Evolutionary conservation across 1,140 invertebrate species (phyloP), one percentile per base, ranked within the genome.

Genomic region (Pectinophora gossypiella): DNA sequence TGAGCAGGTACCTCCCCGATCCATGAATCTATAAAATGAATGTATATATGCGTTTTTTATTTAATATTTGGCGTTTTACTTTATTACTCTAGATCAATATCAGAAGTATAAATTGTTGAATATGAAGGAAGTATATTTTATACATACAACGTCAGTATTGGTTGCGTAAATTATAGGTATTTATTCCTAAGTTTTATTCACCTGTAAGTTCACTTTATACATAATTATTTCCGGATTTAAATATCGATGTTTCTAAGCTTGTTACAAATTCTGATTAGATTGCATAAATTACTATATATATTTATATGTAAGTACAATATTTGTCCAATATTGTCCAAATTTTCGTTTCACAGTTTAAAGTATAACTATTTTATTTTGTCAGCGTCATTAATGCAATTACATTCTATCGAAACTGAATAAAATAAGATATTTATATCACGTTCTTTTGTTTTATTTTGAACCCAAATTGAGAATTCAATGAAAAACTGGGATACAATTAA

Each of bases 381-480:
- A 73, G 62, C 62, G 60, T 78, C 64, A 80, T 75, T 75, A 73
- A 72, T 80, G 75, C 75, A 72, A 76, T 70, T 72, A 82, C 74
- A 85, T 81, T 80, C 66, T 78, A 75, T 82, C 70, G 67, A 78
- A 82, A 85, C 66, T 64, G 76, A 82, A 85, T 81, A 82, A 79
- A 80, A 62, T 76, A 72, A 62, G 59, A 69, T 78, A 75, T 79
- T 76, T 79, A 72, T 76, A 76, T 65, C 60, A 72, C 9, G 13
- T 52, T 57, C 54, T 21, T n/a, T 48, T 52, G 23, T 54, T 66
- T 65, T 64, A 67, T 66, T 64, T 59, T 45, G 51, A 42, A 7
- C n/a, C 7, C 27, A 12, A 32, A n/a, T 3, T 16, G 36, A 6
- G 16, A 7, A 40, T 13, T 40, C 7, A 38, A 40, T 27, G 23